Base-by-base conservation (phyloP, 2,888 invertebrate genomes). In the Tenodera sinensis region DNA sequence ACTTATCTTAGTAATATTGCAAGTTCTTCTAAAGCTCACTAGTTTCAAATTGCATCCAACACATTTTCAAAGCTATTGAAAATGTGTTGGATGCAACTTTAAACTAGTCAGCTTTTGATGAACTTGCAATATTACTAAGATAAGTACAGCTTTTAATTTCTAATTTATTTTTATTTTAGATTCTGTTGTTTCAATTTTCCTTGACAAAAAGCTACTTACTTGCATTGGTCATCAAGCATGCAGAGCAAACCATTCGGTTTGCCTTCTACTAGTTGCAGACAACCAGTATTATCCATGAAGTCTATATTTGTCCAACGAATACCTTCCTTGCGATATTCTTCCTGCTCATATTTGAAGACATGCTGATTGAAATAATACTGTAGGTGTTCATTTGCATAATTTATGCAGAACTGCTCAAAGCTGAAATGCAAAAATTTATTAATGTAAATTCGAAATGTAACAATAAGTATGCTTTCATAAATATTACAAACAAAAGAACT, bases 291-390 rank as follows among this genome's bases (percentile, higher is more conserved):
- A 93, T 99, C 99, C 91, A 98, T 97, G 94, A 98, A 99, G 91
- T 98, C 98, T 90, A 99, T 98, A 93, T 98, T 98, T 90, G 97
- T 98, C 99, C 98, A 99, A 91, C 97, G 95, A 90, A 99, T 98
- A 34, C 98, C 98, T 93, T 99, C 98, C 91, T 98, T 95, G 91
- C 97, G 95, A 93, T 99, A 99, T 93, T 99, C 99, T 93, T 99
- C 98, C 95, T 99, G 97, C 93, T 99, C 99, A 92, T 98, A 98
- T 94, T 98, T 98, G 94, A 99, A 99, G 91, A 99, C 99, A 93
- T 99, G 99, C 93, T 98, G 98, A 94, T 99, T 99, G 94, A 99
- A 99, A 93, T 99, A 99, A 93, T 98, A 98, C 94, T 99, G 99
- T 88, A 99, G 95, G 93, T 98, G 98, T 93, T 99, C 99, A 93